Percentiles rank a stretch among this genome's conserved stretches.
phyloP scores from a whole-genome alignment of 2,113 vertebrate genomes.

The Hylia prasina region DNA sequence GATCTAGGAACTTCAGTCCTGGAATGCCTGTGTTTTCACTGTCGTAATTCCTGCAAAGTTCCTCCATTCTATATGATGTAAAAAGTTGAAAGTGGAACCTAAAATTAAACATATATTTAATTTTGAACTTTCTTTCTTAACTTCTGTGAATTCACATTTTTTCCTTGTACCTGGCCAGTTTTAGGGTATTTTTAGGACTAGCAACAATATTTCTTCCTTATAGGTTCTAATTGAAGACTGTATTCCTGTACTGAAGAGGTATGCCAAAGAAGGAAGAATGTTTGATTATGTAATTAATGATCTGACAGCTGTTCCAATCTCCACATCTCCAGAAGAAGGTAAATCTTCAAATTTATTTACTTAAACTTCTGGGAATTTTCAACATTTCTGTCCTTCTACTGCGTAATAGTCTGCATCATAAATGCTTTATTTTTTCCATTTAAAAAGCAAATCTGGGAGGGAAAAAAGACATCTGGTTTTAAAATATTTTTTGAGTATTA shows the following conservation, averaged over 20 bases:
- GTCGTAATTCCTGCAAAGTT: background rate
- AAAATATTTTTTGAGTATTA: background rate
- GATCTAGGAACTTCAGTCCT: background rate
- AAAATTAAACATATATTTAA: background rate
- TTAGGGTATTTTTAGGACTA: background rate
- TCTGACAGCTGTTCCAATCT: constrained; percentile 95
- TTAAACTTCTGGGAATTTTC: background rate
- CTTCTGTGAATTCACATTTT: background rate
- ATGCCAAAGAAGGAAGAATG: constrained; percentile 89
- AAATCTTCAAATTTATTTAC: background rate
- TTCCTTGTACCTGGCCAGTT: background rate
- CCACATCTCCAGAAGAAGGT: constrained; percentile 96
- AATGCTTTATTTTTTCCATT: background rate
- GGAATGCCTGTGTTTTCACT: background rate
- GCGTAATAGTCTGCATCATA: background rate
- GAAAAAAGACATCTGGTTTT: background rate
- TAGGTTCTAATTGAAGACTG: constrained; percentile 96
- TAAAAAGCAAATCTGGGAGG: background rate
- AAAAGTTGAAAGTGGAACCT: background rate
- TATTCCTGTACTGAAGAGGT: constrained; percentile 94
- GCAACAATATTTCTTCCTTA: background rate
- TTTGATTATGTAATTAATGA: constrained; percentile 99
- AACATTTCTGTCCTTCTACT: background rate
- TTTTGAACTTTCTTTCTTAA: background rate
- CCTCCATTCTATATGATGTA: background rate